Conservation (phyloP, 2,888 invertebrate genomes). For the Clostera curtula region DNA sequence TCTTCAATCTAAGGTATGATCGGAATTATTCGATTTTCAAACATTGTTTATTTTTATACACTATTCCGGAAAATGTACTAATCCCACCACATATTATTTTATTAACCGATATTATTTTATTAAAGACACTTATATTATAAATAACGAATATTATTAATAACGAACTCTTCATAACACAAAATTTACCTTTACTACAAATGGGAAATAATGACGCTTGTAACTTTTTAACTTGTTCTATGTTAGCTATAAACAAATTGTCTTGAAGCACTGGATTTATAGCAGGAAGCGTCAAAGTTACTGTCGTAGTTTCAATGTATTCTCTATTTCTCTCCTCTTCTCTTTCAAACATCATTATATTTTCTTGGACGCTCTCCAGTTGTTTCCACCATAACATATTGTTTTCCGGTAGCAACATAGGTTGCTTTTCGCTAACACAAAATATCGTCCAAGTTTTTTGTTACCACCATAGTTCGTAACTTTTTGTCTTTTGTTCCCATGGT, state of each 20-base stretch:
- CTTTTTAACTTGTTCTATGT: conserved; percentile 75
- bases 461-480: conserved; percentile 24
- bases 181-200: conserved; percentile 67
- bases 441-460: conserved; percentile 36
- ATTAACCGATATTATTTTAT: too few species aligned
- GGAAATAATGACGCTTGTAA: conserved; percentile 82
- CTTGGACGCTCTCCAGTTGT: conserved; percentile 54
- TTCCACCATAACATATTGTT: conserved; percentile 71
- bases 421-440: conserved; percentile 28
- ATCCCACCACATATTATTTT: too few species aligned
- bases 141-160: not conserved
- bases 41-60: too few species aligned
- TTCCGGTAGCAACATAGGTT: conserved; percentile 26
- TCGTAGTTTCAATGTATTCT: conserved; percentile 48
- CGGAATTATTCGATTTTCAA: too few species aligned
- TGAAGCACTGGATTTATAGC: conserved; percentile 52
- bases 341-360: conserved; percentile 56
- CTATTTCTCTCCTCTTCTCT: conserved; percentile 51
- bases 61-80: too few species aligned
- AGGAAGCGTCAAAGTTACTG: conserved; percentile 52
- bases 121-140: not conserved
- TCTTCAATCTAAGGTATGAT: too few species aligned
- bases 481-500: conserved; percentile 52
- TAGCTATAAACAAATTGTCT: conserved; percentile 56
- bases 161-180: not conserved